Percentiles rank a stretch among this genome's conserved stretches.
Evolutionary conservation across 1,140 invertebrate genomes (phyloP).

Genomic region (Popillia japonica): DNA sequence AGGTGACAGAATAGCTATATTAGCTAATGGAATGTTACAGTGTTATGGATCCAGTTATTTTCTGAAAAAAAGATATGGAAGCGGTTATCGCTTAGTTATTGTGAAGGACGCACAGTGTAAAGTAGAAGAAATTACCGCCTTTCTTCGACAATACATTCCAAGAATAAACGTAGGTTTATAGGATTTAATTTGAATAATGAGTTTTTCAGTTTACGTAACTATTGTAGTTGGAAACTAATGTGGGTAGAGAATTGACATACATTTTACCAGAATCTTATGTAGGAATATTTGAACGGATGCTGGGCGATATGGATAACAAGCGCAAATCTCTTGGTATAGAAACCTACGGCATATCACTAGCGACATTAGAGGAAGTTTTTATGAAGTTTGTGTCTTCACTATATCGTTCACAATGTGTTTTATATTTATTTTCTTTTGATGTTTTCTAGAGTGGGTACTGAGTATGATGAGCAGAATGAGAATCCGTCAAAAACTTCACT

Average conservation of each 20-base stretch:
- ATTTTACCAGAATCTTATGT: conserved; percentile 64
- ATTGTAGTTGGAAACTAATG: conserved; percentile 60
- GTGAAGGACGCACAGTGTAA: conserved; percentile 63
- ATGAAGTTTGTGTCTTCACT: conserved; percentile 74
- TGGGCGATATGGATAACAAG: conserved; percentile 71
- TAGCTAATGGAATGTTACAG: conserved; percentile 78
- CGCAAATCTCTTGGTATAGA: conserved; percentile 71
- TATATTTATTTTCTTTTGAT: conserved; percentile 44
- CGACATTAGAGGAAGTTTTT: conserved; percentile 92
- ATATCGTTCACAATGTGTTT: conserved; percentile 34
- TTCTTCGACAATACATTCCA: conserved; percentile 13
- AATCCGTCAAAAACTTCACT: background rate
- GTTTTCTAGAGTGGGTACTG: conserved; percentile 61
- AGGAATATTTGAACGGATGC: conserved; percentile 65
- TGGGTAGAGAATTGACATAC: conserved; percentile 67
- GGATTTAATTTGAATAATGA: background rate
- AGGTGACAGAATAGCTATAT: conserved; percentile 89
- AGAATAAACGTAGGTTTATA: background rate
- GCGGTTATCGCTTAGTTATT: conserved; percentile 66
- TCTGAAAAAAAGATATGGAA: conserved; percentile 84
- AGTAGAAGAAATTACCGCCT: conserved; percentile 60
- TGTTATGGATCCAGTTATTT: conserved; percentile 86
- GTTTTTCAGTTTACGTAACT: conserved; percentile 1
- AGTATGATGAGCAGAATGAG: conserved; percentile 50
- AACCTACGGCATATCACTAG: conserved; percentile 75